A percentile compares a stretch with the other conserved stretches of the same genome.
phyloP scores from a whole-genome alignment of 2,888 invertebrate species.

The Cerceris rybyensis region DNA sequence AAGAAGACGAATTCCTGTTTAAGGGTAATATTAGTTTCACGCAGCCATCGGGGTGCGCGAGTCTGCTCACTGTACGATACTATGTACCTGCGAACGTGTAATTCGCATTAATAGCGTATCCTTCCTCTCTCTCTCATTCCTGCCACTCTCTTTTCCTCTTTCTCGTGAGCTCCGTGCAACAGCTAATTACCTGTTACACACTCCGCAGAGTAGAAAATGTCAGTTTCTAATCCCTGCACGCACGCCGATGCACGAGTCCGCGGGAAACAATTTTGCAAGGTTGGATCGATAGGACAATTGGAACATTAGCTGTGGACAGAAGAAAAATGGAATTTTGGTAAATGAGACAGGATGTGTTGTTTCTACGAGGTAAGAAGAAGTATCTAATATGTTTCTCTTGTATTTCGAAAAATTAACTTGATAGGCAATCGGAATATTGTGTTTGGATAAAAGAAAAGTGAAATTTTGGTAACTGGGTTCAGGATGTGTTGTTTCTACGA shows the following conservation, averaged over 20 bases:
- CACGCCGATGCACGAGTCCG: constrained; percentile 27
- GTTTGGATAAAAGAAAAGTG: no score
- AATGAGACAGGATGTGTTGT: no score
- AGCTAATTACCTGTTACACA: constrained; percentile 75
- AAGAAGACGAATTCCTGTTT: constrained; percentile 30
- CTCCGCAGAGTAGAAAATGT: constrained; percentile 74
- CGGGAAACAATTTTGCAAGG: not conserved
- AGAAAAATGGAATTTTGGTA: not conserved
- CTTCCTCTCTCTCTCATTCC: constrained; percentile 28
- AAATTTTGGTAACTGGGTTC: no score
- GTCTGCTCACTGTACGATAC: constrained; percentile 35
- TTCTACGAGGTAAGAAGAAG: no score
- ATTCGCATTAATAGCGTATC: constrained; percentile 69
- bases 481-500: no score
- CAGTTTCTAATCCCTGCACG: constrained; percentile 59
- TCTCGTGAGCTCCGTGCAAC: constrained; percentile 58
- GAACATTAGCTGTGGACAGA: not conserved
- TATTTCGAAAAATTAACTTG: no score
- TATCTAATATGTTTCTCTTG: no score
- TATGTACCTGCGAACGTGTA: constrained; percentile 63
- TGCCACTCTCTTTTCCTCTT: constrained; percentile 14
- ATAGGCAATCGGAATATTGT: no score
- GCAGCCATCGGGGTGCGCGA: constrained; percentile 27
- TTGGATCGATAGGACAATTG: not conserved
- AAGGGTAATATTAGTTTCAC: constrained; percentile 41